A percentile compares a stretch with the other conserved stretches of the same genome.
Evolutionary conservation across 2,113 vertebrate species (phyloP).

Genomic region (Saguinus midas): DNA sequence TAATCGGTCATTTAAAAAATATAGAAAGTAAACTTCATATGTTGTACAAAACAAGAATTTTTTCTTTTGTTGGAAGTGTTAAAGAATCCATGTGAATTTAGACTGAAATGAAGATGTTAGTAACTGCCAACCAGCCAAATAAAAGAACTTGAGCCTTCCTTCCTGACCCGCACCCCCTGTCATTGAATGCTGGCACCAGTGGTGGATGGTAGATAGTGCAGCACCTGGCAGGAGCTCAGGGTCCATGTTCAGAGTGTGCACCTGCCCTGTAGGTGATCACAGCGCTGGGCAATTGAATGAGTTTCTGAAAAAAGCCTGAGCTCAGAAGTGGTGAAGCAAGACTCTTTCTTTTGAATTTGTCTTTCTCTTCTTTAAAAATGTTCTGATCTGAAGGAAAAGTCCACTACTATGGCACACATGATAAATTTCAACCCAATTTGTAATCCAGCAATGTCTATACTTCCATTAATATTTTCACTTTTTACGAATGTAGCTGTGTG

Average conservation of each 20-base stretch:
- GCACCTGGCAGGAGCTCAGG: not conserved
- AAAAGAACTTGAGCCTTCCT: not conserved
- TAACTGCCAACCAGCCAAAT: not conserved
- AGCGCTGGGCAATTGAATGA: not conserved
- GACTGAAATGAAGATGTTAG: not conserved
- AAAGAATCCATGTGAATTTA: not conserved
- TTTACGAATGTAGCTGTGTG: not conserved
- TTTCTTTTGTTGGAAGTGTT: not conserved
- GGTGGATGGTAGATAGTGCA: not conserved
- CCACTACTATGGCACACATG: not conserved
- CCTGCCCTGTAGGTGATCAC: not conserved
- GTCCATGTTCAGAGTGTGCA: fast-evolving
- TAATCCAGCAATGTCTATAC: slow-evolving; percentile 18
- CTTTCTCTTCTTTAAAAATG: not conserved
- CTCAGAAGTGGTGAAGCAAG: not conserved
- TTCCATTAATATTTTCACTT: slow-evolving; percentile 10
- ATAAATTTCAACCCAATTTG: slow-evolving; percentile 16
- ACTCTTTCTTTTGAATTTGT: not conserved
- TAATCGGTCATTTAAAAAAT: slow-evolving; percentile 31
- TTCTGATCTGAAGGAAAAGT: not conserved
- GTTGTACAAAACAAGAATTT: not conserved
- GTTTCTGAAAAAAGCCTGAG: not conserved
- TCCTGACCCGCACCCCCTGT: no score
- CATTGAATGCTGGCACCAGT: fast-evolving
- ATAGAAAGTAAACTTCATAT: not conserved